Base-by-base conservation (phyloP, 2,888 invertebrate species). In the Volucella inflata region DNA sequence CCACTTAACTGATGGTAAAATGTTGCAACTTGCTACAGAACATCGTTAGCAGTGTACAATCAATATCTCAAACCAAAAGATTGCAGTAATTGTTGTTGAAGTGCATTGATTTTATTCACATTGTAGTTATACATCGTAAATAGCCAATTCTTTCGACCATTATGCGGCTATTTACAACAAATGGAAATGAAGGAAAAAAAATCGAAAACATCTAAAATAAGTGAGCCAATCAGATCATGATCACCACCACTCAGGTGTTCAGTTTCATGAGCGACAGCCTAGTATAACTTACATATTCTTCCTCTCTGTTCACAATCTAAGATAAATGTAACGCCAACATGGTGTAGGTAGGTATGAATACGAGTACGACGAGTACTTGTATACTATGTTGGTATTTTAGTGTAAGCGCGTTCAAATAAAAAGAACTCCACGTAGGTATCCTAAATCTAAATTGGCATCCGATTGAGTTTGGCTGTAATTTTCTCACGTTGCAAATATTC, bases 391-490 rank as follows among this genome's bases (percentile, higher is more conserved):
- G 17, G 17, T 53, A 12, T n/a, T 21, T 16, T 46, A 16, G 14
- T 14, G 14, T 38, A 48, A 57, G 71, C 60, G 65, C 60, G 74
- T 75, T 79, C 80, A 85, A 76, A 81, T 30, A 6, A 30, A 30
- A 30, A 70, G 71, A 85, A 76, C 80, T 65, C 65, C 79, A 80
- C 53, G 48, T 71, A 80, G 48, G 48, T 71, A 60, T 70, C 81
- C 81, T 81, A 85, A 85, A 85, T 85, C 81, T 81, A 85, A 85
- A 85, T 85, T 85, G 85, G 85, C 76, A 81, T 85, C 81, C 85
- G 53, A 85, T 72, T 80, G 68, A 71, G 75, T 65, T 46, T 60
- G 50, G 75, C 62, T 44, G 72, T 68, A 80, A 80, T 81, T 85
- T 85, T 85, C 81, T 85, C 85, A 81, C 85, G 81, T 85, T 84